Base-by-base conservation (phyloP, 2,888 invertebrate species). In the Drosophila atroscutellata region DNA sequence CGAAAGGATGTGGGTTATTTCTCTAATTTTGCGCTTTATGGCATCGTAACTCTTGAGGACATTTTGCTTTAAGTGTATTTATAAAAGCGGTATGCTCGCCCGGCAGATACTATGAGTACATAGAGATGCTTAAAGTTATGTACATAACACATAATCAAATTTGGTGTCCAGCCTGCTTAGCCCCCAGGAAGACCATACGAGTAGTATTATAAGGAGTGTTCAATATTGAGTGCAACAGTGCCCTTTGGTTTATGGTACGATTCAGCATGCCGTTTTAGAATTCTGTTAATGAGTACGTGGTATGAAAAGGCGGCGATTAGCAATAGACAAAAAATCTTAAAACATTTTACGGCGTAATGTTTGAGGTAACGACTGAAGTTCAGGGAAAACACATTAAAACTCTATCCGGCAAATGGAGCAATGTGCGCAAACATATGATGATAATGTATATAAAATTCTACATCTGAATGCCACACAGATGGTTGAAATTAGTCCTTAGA, bases 1-100 rank as follows among this genome's bases (percentile, higher is more conserved):
- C 49, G 11, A 28, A 18, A n/a, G 51, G 13, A 49, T 54, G 26
- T 55, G 36, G 30, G 37, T 47, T 36, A 36, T 57, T 34, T 42
- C 8, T 34, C 59, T 39, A 65, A 73, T 65, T 49, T 32, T 28
- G 34, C 8, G 50, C 58, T 60, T 64, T 68, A 73, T 49, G 63
- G 52, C 51, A 60, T 57, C 54, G 34, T 57, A 52, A 63, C 57
- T 55, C 13, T 37, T 7, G 37, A 37, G 37, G 24, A 26, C 54
- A 54, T 36, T 54, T 18, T n/a, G 13, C 20, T 15, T 28, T 18
- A 11, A 49, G n/a, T 49, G 18, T 26, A 7, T 49, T 36, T 36
- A 3, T n/a, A 1, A 37, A 26, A n/a, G 26, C 26, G 36, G 1
- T 18, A 18, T 11, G 36, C 7, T 26, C 18, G 18, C 3, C 36